Percentiles rank a stretch among this genome's conserved stretches.
phyloP scores from a whole-genome alignment of 2,797 vertebrate species.

The Malacoctenus gilli region DNA sequence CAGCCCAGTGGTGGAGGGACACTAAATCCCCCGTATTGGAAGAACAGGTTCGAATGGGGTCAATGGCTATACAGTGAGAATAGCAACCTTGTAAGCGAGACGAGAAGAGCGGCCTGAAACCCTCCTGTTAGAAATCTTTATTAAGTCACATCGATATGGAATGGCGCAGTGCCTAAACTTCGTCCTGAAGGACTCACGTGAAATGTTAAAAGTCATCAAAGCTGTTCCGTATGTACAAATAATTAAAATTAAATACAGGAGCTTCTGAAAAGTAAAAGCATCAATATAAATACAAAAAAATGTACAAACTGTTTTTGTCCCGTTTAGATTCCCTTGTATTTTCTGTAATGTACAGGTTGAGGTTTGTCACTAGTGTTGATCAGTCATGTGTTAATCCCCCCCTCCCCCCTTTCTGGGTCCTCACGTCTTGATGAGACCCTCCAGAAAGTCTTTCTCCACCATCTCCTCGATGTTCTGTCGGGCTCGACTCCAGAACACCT shows the following conservation, averaged over 20 bases:
- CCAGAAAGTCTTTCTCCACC: conserved; percentile 98
- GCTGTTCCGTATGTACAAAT: conserved; percentile 91
- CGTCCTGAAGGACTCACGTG: conserved; percentile 79
- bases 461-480: conserved; percentile 98
- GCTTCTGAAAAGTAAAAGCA: conserved; percentile 82
- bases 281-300: conserved; percentile 88
- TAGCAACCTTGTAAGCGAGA: too few relatives aligned
- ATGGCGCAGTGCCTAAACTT: conserved; percentile 81
- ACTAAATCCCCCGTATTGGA: too few relatives aligned
- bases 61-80: too few relatives aligned
- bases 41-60: too few relatives aligned
- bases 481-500: conserved; percentile 92
- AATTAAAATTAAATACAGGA: conserved; percentile 93
- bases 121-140: conserved; percentile 73
- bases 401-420: conserved; percentile 2
- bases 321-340: conserved; percentile 42
- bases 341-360: conserved; percentile 73
- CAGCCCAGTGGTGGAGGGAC: too few relatives aligned
- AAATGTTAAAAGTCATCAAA: conserved; percentile 87
- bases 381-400: conserved; percentile 43
- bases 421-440: conserved; percentile 96
- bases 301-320: conserved; percentile 81
- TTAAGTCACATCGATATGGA: conserved; percentile 85
- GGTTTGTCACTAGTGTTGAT: conserved; percentile 78
- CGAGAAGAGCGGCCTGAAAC: too few relatives aligned